A percentile compares a stretch with the other conserved stretches of the same genome.
phyloP scores from a whole-genome alignment of 2,888 invertebrate species.

The Netelia inedita region DNA sequence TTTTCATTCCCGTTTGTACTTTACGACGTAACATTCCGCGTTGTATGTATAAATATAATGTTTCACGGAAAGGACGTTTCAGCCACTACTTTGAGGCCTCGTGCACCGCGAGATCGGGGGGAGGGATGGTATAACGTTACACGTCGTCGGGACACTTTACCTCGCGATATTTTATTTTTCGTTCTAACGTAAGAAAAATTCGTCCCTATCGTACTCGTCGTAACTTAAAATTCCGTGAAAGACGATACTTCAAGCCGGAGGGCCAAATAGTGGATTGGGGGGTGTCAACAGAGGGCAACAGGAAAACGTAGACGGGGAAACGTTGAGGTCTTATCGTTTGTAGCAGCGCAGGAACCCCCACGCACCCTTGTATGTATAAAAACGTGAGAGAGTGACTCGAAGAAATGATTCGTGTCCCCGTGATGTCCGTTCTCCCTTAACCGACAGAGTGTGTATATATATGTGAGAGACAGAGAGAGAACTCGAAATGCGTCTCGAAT shows the following conservation, averaged over 20 bases:
- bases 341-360: slow-evolving; percentile 2
- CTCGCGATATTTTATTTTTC: slow-evolving; percentile 31
- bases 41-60: slow-evolving; percentile 45
- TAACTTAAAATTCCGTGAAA: slow-evolving; percentile 80
- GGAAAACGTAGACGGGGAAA: neutral
- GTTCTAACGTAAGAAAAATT: slow-evolving; percentile 63
- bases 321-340: slow-evolving; percentile 46
- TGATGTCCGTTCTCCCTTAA: neutral
- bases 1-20: slow-evolving; percentile 3
- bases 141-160: slow-evolving; percentile 58
- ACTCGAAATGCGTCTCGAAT: slow-evolving; percentile 55
- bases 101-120: slow-evolving; percentile 39
- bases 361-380: slow-evolving; percentile 25
- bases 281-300: slow-evolving; percentile 30
- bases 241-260: slow-evolving; percentile 75
- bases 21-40: slow-evolving; percentile 6
- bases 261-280: slow-evolving; percentile 81
- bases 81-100: slow-evolving; percentile 52
- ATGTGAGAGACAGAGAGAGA: slow-evolving; percentile 4
- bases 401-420: slow-evolving; percentile 47
- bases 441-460: neutral
- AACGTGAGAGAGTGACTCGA: slow-evolving; percentile 36
- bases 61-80: slow-evolving; percentile 53
- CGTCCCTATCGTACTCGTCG: slow-evolving; percentile 64
- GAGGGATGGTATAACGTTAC: slow-evolving; percentile 67